Evolutionary conservation across 2,113 vertebrate genomes (phyloP), one percentile per base, ranked within the genome.

Genomic region (Odocoileus hemionus): DNA sequence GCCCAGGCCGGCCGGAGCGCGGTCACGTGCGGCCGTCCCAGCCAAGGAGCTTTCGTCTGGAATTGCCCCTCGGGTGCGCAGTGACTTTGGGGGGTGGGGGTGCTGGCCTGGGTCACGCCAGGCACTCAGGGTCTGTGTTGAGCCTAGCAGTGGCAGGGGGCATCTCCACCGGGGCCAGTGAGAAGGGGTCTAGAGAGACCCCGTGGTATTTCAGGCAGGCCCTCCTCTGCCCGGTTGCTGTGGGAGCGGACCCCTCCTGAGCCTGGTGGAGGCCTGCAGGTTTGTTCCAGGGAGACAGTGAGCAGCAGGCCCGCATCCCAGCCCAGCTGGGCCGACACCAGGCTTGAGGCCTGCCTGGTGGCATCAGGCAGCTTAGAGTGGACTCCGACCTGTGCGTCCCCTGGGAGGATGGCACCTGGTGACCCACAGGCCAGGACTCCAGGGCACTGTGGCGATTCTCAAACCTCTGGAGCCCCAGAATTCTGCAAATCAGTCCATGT

Each of bases 251-350:
- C 79, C 23, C 60, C 33, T 95, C 15, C 28, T 7, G 33, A 64
- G 83, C 76, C 79, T 16, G 55, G 36, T 1, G 87, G 95, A 97
- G 92, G 96, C 96, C 97, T 91, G 52, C 60, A 12, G 67, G 80
- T 98, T 98, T 97, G 80, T 93, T 98, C 96, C 91, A 92, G 99
- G 99, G 99, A 99, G 99, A 99, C 96, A 98, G 94, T 99, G 99
- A 99, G 98, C 96, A 97, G 90, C 50, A 30, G 90, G 3, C 91
- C 94, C 83, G 64, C 54, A 98, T 87, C 96, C 95, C 92, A 86
- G 97, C 76, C 97, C 97, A 97, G 90, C 96, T 3, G 13, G 74
- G 60, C 89, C 98, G 98, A 99, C 86, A 98, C 99, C 96, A 98
- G 97, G 96, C 95, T 98, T 98, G 98, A 98, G 96, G 11, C 95